Conservation (phyloP, 2,113 vertebrate genomes). For the Pontoporia blainvillei region DNA sequence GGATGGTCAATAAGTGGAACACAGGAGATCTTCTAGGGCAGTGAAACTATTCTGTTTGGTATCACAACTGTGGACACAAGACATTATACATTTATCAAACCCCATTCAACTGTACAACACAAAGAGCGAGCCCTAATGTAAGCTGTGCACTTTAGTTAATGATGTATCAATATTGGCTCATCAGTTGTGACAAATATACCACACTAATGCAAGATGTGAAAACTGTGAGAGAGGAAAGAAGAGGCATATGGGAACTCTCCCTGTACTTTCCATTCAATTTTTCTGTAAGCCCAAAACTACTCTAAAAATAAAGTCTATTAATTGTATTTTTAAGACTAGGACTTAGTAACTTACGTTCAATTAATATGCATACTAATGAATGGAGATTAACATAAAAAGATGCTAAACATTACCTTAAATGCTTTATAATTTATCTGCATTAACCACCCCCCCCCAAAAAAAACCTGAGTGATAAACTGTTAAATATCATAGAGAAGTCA, state of each 20-base stretch:
- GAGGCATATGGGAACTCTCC: background rate
- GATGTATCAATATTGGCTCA: background rate
- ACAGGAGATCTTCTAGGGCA: background rate
- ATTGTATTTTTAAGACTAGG: background rate
- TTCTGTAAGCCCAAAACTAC: background rate
- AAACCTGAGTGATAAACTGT: background rate
- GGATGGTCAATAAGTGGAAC: background rate
- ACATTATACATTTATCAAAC: background rate
- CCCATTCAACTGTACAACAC: background rate
- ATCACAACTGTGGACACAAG: background rate
- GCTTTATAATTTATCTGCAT: background rate
- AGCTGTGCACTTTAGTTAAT: background rate
- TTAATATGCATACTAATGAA: background rate
- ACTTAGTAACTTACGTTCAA: background rate
- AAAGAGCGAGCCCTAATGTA: background rate
- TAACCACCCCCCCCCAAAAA: background rate
- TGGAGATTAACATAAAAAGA: background rate
- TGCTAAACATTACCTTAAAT: background rate
- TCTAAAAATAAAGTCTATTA: background rate
- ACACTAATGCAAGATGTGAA: background rate
- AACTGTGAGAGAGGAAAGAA: background rate
- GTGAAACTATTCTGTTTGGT: background rate
- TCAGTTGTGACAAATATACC: background rate
- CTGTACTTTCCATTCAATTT: background rate
- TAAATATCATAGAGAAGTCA: background rate